phyloP scores from a whole-genome alignment of 2,888 invertebrate genomes.

The Ochlodes sylvanus region DNA sequence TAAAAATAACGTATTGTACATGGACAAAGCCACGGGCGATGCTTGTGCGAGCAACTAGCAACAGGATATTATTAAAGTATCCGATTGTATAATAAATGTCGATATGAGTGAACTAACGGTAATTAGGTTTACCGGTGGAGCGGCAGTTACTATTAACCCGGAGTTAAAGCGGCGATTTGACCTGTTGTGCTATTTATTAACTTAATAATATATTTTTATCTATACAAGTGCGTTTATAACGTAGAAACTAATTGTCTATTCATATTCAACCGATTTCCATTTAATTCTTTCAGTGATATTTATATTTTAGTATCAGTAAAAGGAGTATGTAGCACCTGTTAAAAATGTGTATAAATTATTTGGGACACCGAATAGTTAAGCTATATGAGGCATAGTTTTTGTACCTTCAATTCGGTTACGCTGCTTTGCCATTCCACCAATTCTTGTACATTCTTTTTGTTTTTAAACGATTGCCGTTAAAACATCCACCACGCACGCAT shows the following conservation, averaged over 20 bases:
- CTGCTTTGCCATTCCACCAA: background rate
- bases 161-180: background rate
- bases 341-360: too few species aligned
- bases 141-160: background rate
- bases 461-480: background rate
- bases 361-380: too few species aligned
- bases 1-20: too few species aligned
- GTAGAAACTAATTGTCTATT: too few species aligned
- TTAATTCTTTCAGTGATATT: too few species aligned
- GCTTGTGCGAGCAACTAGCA: background rate
- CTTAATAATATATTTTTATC: too few species aligned
- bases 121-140: background rate
- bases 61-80: background rate
- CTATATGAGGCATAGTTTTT: too few species aligned
- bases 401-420: too few species aligned
- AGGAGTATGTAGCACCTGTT: too few species aligned
- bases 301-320: too few species aligned
- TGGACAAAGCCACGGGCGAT: background rate
- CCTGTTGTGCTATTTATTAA: background rate
- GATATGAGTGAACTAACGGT: background rate
- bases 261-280: too few species aligned
- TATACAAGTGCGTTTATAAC: too few species aligned
- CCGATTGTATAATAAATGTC: background rate
- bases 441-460: background rate
- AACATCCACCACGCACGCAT: background rate